Evolutionary conservation across 92 coral and sea anemone genomes (phyloP).

Genomic region (Porites cylindrica): DNA sequence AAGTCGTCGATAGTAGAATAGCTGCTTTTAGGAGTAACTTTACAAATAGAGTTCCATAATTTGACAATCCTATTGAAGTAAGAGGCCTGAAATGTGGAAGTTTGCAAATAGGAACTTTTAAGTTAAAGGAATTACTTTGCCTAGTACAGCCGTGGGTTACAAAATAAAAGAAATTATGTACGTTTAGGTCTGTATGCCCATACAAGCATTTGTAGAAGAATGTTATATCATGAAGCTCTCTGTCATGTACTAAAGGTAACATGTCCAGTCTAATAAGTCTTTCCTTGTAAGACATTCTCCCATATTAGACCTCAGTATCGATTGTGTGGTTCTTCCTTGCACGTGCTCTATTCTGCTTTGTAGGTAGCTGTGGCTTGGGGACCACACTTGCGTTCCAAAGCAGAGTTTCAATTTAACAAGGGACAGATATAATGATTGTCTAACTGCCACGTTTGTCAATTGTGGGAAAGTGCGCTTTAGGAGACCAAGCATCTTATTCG

Average conservation of each 20-base stretch:
- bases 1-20: background rate
- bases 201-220: slow-evolving; percentile 27
- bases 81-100: slow-evolving; percentile 50
- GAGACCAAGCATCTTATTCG: slow-evolving; percentile 20
- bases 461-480: slow-evolving; percentile 23
- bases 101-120: slow-evolving; percentile 46
- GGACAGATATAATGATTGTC: slow-evolving; percentile 21
- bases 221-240: slow-evolving; percentile 18
- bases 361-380: slow-evolving; percentile 1
- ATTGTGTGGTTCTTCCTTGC: background rate
- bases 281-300: slow-evolving; percentile 33
- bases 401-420: slow-evolving; percentile 27
- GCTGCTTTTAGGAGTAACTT: background rate
- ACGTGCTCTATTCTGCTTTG: background rate
- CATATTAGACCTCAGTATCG: background rate
- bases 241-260: slow-evolving; percentile 18
- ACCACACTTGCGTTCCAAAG: slow-evolving; percentile 21
- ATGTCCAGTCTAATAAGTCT: slow-evolving; percentile 10
- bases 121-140: slow-evolving; percentile 17
- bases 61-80: slow-evolving; percentile 50
- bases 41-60: slow-evolving; percentile 47
- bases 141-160: slow-evolving; percentile 48
- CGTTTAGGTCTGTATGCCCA: slow-evolving; percentile 18
- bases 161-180: background rate
- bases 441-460: background rate